These are phyloP conservation scores for Micronisus gabar DNA, from an alignment of 2,113 vertebrate species.

Conservation along the genomic window DNA sequence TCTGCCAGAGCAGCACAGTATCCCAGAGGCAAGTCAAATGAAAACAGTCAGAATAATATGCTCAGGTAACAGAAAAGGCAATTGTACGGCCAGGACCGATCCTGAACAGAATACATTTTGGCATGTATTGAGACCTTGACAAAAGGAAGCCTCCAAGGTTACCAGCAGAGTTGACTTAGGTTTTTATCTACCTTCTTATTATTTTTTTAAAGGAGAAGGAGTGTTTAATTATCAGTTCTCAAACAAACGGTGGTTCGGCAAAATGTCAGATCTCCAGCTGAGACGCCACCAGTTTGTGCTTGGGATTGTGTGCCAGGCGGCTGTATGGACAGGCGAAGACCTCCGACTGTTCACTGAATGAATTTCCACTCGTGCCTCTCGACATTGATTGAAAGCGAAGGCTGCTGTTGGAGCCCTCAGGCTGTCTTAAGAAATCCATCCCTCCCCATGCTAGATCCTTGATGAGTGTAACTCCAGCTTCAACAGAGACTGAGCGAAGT, in stretches of 20 bases:
- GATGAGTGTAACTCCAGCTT: slow-evolving; percentile 60
- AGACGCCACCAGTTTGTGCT: slow-evolving; percentile 53
- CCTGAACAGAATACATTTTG: not conserved
- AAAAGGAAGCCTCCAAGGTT: slow-evolving; percentile 52
- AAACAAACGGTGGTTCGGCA: slow-evolving; percentile 54
- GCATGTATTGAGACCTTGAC: slow-evolving; percentile 15
- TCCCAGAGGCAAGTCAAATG: slow-evolving; percentile 52
- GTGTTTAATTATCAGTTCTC: slow-evolving; percentile 73
- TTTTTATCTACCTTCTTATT: not conserved
- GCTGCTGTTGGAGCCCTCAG: slow-evolving; percentile 63
- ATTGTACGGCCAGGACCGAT: not conserved
- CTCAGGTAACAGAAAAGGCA: not conserved
- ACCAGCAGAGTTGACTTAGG: not conserved
- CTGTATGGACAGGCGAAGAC: slow-evolving; percentile 59
- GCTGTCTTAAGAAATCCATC: slow-evolving; percentile 66
- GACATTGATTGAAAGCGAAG: slow-evolving; percentile 73
- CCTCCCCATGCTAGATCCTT: slow-evolving; percentile 51
- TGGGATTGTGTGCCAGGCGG: slow-evolving; percentile 57
- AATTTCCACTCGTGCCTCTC: slow-evolving; percentile 68
- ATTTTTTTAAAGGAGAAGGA: slow-evolving; percentile 32
- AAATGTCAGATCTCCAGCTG: slow-evolving; percentile 62
- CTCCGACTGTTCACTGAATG: slow-evolving; percentile 69
- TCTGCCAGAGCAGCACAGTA: not conserved
- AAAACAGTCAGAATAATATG: slow-evolving; percentile 6
- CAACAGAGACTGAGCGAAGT: not conserved